Base-by-base conservation (phyloP, 2,797 vertebrate genomes). In the Zalophus californianus region DNA sequence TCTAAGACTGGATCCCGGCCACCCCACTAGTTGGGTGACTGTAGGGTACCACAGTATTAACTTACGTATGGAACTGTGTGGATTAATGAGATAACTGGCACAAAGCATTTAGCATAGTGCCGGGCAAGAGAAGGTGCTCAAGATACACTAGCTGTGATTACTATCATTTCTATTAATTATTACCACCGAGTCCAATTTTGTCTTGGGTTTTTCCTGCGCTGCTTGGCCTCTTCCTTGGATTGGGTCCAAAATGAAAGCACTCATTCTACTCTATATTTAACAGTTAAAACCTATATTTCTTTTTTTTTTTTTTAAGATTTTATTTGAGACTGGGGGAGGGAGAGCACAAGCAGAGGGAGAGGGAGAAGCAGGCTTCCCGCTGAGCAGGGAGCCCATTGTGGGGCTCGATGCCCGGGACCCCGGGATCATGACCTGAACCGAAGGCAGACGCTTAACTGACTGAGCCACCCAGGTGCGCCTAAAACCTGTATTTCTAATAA, bases 61-160 rank as follows among this genome's bases (percentile, higher is more conserved):
- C 90, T 89, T 77, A 68, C 44, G 23, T 83, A 15, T 32, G 21
- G 72, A 58, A 52, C 92, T 87, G 60, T 58, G 41, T 62, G 27
- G 80, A 94, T 95, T 94, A 93, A 96, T 94, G 94, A 92, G 77
- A 78, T 93, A 78, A 93, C 96, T 87, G 91, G 70, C 82, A 95
- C 11, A 58, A 90, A 90, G 90, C 91, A 83, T 82, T 88, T 97
- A 90, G 70, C 58, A 13, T 90, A 83, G 75, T 84, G 62, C 79
- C 94, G 93, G 84, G 83, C 32, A 72, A 62, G 58, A 91, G 91
- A 91, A 94, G 64, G 90, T 78, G 58, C 84, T 93, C 38, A 52
- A 96, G 83, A 95, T 94, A 88, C 90, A 90, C 90, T 91, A 94
- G 91, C 84, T 32, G 27, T 73, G 94, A 95, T 96, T 93, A 77